phyloP scores from a whole-genome alignment of 2,888 invertebrate genomes.

The Steinernema scapterisci region DNA sequence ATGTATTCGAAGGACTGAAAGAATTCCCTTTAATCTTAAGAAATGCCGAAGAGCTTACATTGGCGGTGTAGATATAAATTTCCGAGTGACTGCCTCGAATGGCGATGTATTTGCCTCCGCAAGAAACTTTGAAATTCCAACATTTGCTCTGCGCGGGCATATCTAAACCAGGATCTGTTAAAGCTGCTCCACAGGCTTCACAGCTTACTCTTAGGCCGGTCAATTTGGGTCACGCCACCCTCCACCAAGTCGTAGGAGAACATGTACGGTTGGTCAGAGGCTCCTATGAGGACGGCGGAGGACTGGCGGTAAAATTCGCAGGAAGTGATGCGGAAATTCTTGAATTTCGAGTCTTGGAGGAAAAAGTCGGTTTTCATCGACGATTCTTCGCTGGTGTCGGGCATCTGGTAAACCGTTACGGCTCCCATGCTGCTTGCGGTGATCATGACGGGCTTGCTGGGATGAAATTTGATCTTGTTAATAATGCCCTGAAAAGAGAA shows the following conservation, averaged over 20 bases:
- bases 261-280: constrained; percentile 34
- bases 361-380: constrained; percentile 38
- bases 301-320: constrained; percentile 42
- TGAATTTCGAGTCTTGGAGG: constrained; percentile 43
- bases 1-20: constrained; percentile 40
- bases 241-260: constrained; percentile 41
- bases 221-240: constrained; percentile 24
- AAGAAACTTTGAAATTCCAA: constrained; percentile 36
- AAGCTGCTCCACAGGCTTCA: constrained; percentile 11
- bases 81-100: constrained; percentile 37
- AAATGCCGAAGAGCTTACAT: neutral
- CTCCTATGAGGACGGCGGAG: constrained; percentile 37
- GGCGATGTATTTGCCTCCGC: constrained; percentile 45
- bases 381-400: constrained; percentile 33
- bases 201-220: constrained; percentile 15
- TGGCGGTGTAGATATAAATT: constrained; percentile 39
- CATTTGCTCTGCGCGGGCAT: constrained; percentile 16
- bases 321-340: constrained; percentile 36
- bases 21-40: constrained; percentile 35
- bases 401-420: constrained; percentile 41
- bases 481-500: constrained; percentile 37
- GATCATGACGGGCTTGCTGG: constrained; percentile 44
- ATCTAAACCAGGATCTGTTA: constrained; percentile 14
- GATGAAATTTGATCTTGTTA: constrained; percentile 44
- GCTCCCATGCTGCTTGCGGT: constrained; percentile 35